Evolutionary conservation across 2,888 invertebrate genomes (phyloP), one percentile per base, ranked within the genome.

Genomic region (Polymixis flavicincta): DNA sequence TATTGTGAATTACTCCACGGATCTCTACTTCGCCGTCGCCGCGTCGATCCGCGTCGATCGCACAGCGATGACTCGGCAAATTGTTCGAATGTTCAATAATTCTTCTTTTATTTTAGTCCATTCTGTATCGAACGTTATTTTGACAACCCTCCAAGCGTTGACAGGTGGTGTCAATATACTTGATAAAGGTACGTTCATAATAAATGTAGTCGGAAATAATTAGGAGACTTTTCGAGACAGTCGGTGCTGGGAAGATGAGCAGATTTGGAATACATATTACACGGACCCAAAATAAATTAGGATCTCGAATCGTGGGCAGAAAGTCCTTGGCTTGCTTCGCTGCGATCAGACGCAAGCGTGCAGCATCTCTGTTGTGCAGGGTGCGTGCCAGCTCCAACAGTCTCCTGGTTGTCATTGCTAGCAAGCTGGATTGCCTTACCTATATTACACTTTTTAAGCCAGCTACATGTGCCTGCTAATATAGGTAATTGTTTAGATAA

Each of bases 31-130:
- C 32, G 11, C 63, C 32, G 55, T 78, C 11, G 59, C n/a, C n/a
- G n/a, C n/a, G n/a, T n/a, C n/a, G n/a, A 28, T 66, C 71, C 77
- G 73, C 77, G 73, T 74, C 78, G 79, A 85, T 66, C 76, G 74
- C 65, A 45, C 61, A 68, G 76, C 72, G 73, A 83, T 94, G 95
- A 95, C 93, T 94, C 90, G 87, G 88, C 93, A 91, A 91, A 92
- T 93, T 90, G 84, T 75, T 76, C 77, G 90, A 70, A 84, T 89
- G 91, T 94, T 89, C 88, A 92, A 93, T 91, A 91, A 92, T 84
- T 91, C 89, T 90, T 89, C 95, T 93, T 94, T 96, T 96, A 95
- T 95, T 95, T 95, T 92, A 95, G 92, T 92, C 92, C 91, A 92
- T 91, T 92, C 90, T 89, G 85, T 85, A 86, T 85, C 85, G 87